Base-by-base conservation (phyloP, 2,113 vertebrate genomes). In the Pseudorhombus dupliciocellatus region DNA sequence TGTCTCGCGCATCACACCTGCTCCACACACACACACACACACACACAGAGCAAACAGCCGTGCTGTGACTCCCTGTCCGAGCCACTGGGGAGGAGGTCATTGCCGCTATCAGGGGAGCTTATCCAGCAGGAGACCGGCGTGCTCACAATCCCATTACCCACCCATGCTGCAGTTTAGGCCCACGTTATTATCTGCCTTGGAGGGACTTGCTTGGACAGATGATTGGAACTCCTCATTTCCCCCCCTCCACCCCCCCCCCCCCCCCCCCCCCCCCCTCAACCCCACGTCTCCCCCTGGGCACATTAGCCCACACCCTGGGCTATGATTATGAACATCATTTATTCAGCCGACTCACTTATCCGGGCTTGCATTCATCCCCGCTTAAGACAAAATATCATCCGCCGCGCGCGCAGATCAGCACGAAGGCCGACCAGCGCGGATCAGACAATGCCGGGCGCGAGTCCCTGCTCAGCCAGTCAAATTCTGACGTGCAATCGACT, bases 281-380 rank as follows among this genome's bases (percentile, higher is more conserved):
- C 71, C 63, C 71, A 7, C 24, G 8, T 77, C 78, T 84, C 85
- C 80, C 65, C 22, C n/a, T n/a, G 25, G 86, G 83, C 82, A 77
- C 82, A 89, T 91, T 88, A 90, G 80, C 75, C 66, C 54, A 87
- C 80, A 88, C 84, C 70, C 81, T 44, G 55, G 71, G 75, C 86
- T 80, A 73, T 80, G 87, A 91, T 91, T 90, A 91, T 84, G 88
- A 87, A 84, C 84, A 85, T 90, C 34, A 86, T 90, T 89, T 88
- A 90, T 91, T 88, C 75, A 84, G 25, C 70, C 75, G 57, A 62
- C 77, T 85, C 71, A 55, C 77, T 86, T 79, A 80, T 85, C 75
- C 52, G 24, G 34, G 34, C 63, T 69, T 69, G 67, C 61, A 72
- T 83, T 79, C 73, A 76, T 68, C 71, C n/a, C 21, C 25, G 7